Base-by-base conservation (phyloP, 2,113 vertebrate genomes). In the Pyxicephalus adspersus region DNA sequence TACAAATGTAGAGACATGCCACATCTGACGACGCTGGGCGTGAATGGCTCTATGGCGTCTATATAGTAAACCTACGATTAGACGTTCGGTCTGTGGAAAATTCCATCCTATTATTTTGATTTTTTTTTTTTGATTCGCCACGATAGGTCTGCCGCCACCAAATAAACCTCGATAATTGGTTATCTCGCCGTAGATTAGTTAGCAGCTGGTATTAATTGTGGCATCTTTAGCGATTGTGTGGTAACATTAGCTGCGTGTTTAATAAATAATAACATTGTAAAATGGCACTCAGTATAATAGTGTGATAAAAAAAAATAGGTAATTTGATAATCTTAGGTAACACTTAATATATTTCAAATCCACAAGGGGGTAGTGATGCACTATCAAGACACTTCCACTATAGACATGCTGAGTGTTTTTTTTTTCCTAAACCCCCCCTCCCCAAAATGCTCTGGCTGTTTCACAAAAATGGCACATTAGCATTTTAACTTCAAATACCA, bases 361-460 rank as follows among this genome's bases (percentile, higher is more conserved):
- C 90, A 91, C 90, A 90, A 91, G 90, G 89, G 90, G 90, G 90
- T 90, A 86, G 89, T 89, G 89, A 88, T 89, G 90, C 68, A 89
- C 90, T 86, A 85, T 86, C 34, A 72, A 86, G 87, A 86, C 81
- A 38, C 61, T 84, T 75, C 72, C 76, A 78, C 78, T 66, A 67
- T 50, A 23, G 84, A 75, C 83, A 72, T 76, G 79, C 78, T 81
- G 80, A 68, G 76, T 84, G 83, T 45, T 61, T 75, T 57, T 80
- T 72, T 83, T 80, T 76, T 77, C 83, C 65, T 70, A 5, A 3
- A 3, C 13, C 16, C 45, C 19, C 72, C 11, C 23, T 16, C 22
- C 15, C 15, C 57, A 11, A 71, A 84, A 80, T 64, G 51, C 67
- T 87, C 84, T 74, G 86, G 79, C 87, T 85, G 85, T 58, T 84